Evolutionary conservation across 2,113 vertebrate species (phyloP), one percentile per base, ranked within the genome.

Genomic region (Baryphthengus martii): DNA sequence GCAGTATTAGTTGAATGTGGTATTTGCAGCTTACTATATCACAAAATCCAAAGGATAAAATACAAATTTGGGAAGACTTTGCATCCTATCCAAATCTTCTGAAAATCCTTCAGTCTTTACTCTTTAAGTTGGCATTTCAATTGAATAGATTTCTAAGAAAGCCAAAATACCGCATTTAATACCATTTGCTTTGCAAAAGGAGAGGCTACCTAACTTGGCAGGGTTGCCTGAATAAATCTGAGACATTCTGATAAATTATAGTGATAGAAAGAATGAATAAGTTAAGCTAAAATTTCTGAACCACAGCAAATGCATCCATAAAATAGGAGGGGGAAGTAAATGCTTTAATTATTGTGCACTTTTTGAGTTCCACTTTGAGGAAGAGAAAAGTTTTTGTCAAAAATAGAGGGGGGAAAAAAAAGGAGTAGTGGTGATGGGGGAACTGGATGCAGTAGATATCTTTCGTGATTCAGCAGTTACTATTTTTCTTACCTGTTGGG

Each of bases 331-430:
- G 1, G 0, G 9, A 55, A 80, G 28, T 53, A 85, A 93, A 79
- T 15, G 23, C 49, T 83, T 77, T 85, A 80, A 77, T 77, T 81
- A 87, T 88, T 95, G 93, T 95, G 96, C 95, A 97, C 95, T 97
- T 97, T 97, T 91, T 95, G 84, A 80, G 47, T 76, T 94, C 61
- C 40, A 16, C 71, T 90, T 96, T 77, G 61, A 90, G 62, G 35
- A 88, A 92, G 45, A 75, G 17, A 52, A 78, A 65, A 44, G 11
- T 24, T 81, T 76, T 52, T 75, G 24, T 91, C 87, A 65, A 77
- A 89, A 86, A 58, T 23, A 3, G 2, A 6, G 17, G 4, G 17
- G 5, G 33, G 20, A 35, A 42, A 21, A 42, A 40, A 4, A 4
- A 2, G 1, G 1, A 1, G 6, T 2, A 8, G 31, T 13, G 26